Base-by-base conservation (phyloP, 1,140 invertebrate genomes). In the Armadillidium nasatum region DNA sequence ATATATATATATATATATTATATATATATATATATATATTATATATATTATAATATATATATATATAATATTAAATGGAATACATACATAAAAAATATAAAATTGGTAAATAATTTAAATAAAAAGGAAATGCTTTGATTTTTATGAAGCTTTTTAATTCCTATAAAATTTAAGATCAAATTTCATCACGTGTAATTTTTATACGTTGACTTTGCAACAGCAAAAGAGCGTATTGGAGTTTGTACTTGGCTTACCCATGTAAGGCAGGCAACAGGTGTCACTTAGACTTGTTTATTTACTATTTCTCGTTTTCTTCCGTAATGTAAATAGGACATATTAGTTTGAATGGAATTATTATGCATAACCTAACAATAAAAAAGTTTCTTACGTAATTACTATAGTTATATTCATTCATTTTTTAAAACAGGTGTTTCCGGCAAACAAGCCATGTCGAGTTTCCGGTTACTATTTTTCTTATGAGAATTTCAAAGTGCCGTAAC, bases 401-500 rank as follows among this genome's bases (percentile, higher is more conserved):
- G 50, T 60, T 60, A 19, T 60, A 19, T 60, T 60, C 50, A 60
- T 60, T 60, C 50, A 60, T 60, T 60, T 60, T 60, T 60, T 15
- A 60, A 60, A 60, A 60, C 50, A 60, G 50, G 19, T 60, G 50
- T 60, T 60, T 60, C 50, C 50, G 50, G 11, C 50, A 60, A 60
- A 60, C 19, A 19, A 19, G 11, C 11, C 11, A 60, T 60, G 19
- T 19, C 3, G 50, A 60, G 50, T 60, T 60, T 60, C 50, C 50
- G 50, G 50, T 60, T 60, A 60, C 50, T 19, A 60, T 60, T 15
- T 60, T 60, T 60, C 50, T 13, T 19, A 13, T 13, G 19, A 13
- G 50, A 15, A 60, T 60, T 60, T 19, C 19, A 60, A 4, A 60
- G 19, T 15, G 11, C 50, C 50, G 11, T 60, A 15, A 4, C 11